Base-by-base conservation (phyloP, 2,113 vertebrate species). In the Gambusia holbrooki region DNA sequence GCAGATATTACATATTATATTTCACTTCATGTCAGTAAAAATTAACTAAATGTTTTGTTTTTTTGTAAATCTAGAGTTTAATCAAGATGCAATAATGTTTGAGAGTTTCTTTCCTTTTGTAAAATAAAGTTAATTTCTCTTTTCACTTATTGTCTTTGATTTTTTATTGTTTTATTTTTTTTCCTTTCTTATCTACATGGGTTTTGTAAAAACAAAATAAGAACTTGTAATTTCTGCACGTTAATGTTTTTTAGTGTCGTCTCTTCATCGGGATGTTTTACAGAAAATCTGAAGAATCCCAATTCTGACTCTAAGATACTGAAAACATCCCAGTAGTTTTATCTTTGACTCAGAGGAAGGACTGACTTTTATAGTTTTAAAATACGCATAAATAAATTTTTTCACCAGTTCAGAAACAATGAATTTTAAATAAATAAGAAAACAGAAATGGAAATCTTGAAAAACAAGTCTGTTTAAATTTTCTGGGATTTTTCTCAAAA, bases 41-140 rank as follows among this genome's bases (percentile, higher is more conserved):
- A 3, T 30, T 60, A 35, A 15, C 33, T 29, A 0, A 2, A 42
- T 42, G 40, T 42, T 48, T 6, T 1, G 10, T 11, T 48, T 48
- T 65, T 37, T 79, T 68, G 64, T 79, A 45, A 62, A 73, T 3
- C 28, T 51, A n/a, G n/a, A 14, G 35, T 72, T 61, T 7, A 37
- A 68, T 61, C 54, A 40, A 58, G 7, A 73, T 37, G 3, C n/a
- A 66, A 33, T 51, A 66, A 30, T 68, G n/a, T 13, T 29, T 66
- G 42, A 27, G 27, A 80, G 69, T 82, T 73, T 76, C 73, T 80
- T 75, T 42, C 4, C 40, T 82, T 84, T 77, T 74, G 71, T 75
- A 58, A 66, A 89, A 81, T 89, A 85, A 89, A 87, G 60, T 28
- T 2, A 25, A 74, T 13, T 0, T 64, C 2, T 61, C 64, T 42